Evolutionary conservation across 2,113 vertebrate species (phyloP).

Genomic region (Procavia capensis): DNA sequence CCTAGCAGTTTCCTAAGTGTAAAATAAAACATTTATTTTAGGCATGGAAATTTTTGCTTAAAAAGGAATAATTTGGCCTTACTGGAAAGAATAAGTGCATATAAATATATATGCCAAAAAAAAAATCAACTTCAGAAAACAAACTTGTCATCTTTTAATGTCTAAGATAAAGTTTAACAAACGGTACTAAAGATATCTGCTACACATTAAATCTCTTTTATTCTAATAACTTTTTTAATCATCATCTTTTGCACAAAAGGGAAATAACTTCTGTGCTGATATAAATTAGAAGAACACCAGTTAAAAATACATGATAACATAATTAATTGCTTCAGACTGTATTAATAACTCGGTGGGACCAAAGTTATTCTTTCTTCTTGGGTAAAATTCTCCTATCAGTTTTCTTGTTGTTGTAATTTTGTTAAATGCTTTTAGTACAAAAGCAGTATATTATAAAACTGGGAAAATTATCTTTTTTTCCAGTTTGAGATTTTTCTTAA

Average conservation of each 20-base stretch:
- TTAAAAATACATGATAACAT: neutral
- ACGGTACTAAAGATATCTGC: neutral
- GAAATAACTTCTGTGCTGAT: conserved; percentile 34
- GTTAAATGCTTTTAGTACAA: conserved; percentile 18
- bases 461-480: conserved; percentile 19
- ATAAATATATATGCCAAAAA: conserved; percentile 53
- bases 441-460: neutral
- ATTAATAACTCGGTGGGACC: neutral
- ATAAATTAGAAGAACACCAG: neutral
- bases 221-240: conserved; percentile 18
- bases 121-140: neutral
- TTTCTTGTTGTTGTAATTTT: conserved; percentile 30
- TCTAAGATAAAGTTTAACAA: conserved; percentile 22
- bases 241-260: neutral
- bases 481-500: neutral
- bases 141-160: conserved; percentile 20
- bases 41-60: conserved; percentile 54
- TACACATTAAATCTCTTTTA: neutral
- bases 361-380: conserved; percentile 27
- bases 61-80: conserved; percentile 45
- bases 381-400: neutral
- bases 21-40: conserved; percentile 58
- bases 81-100: conserved; percentile 25
- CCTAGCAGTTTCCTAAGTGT: conserved; percentile 11
- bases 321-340: conserved; percentile 24